Evolutionary conservation across 2,888 invertebrate species (phyloP).

Genomic region (Ametastegia equiseti): DNA sequence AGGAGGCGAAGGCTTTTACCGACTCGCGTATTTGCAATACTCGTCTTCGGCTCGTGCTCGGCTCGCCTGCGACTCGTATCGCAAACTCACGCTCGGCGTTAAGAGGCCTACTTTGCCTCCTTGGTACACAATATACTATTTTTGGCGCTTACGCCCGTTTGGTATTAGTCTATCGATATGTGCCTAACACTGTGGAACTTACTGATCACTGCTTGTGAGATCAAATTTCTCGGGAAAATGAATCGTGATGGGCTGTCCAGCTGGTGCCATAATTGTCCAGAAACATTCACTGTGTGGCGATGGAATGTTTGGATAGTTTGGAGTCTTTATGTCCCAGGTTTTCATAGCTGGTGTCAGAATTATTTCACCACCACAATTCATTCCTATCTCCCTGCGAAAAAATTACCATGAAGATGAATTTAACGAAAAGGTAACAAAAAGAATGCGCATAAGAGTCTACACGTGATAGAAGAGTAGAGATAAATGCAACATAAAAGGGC

Average conservation of each 20-base stretch:
- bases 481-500: too few species aligned
- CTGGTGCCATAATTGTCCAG: conserved; percentile 87
- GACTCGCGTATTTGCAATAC: too few species aligned
- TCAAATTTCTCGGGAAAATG: conserved; percentile 88
- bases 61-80: too few species aligned
- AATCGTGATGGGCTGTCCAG: conserved; percentile 85
- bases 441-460: background rate
- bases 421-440: background rate
- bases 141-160: too few species aligned
- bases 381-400: conserved; percentile 80
- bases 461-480: too few species aligned
- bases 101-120: too few species aligned
- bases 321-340: conserved; percentile 82
- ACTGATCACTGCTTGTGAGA: conserved; percentile 76
- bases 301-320: conserved; percentile 90
- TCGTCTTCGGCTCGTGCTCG: too few species aligned
- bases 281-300: conserved; percentile 88
- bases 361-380: conserved; percentile 84
- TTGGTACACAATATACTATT: too few species aligned
- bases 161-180: too few species aligned
- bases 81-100: too few species aligned
- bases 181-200: conserved; percentile 57
- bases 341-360: conserved; percentile 77
- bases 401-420: background rate
- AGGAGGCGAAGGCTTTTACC: too few species aligned